phyloP scores from a whole-genome alignment of 2,888 invertebrate species.

The Crioceris asparagi region DNA sequence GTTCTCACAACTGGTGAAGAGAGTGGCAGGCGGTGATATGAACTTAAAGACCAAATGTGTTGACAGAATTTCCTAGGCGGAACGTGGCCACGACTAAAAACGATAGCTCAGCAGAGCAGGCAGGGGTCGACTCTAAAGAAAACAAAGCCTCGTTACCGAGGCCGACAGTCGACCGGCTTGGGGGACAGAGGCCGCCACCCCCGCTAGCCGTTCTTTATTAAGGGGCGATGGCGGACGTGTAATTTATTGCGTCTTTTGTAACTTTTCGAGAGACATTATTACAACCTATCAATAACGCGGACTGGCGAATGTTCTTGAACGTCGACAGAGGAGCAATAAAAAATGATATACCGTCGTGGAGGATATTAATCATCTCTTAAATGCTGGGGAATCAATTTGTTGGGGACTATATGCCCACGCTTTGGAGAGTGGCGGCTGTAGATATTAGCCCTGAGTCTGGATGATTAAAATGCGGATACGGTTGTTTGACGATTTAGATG shows the following conservation, averaged over 20 bases:
- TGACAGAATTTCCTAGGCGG: slow-evolving; percentile 36
- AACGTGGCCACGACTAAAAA: slow-evolving; percentile 31
- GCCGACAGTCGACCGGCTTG: no score
- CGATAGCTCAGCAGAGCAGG: slow-evolving; percentile 28
- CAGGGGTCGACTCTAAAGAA: slow-evolving; percentile 18
- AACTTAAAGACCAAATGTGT: slow-evolving; percentile 31
- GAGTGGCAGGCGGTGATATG: slow-evolving; percentile 21
- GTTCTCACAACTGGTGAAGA: no score
- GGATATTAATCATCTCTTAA: slow-evolving; percentile 1
- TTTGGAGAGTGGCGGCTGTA: no score
- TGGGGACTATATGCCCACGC: no score
- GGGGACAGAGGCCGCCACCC: slow-evolving; percentile 2
- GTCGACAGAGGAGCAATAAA: background rate
- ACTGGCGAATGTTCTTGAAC: slow-evolving; percentile 2
- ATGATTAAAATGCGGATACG: no score
- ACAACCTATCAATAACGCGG: slow-evolving; percentile 7
- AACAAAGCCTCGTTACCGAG: slow-evolving; percentile 21
- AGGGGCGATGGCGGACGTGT: slow-evolving; percentile 5
- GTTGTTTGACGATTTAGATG: no score
- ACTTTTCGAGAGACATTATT: slow-evolving; percentile 7
- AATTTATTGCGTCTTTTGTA: slow-evolving; percentile 12
- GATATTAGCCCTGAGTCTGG: no score
- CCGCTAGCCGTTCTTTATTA: slow-evolving; percentile 5
- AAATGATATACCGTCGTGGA: slow-evolving; percentile 1
- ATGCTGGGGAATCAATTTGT: slow-evolving; percentile 1